Evolutionary conservation across 2,888 invertebrate genomes (phyloP).

Genomic region (Craniophora ligustri): DNA sequence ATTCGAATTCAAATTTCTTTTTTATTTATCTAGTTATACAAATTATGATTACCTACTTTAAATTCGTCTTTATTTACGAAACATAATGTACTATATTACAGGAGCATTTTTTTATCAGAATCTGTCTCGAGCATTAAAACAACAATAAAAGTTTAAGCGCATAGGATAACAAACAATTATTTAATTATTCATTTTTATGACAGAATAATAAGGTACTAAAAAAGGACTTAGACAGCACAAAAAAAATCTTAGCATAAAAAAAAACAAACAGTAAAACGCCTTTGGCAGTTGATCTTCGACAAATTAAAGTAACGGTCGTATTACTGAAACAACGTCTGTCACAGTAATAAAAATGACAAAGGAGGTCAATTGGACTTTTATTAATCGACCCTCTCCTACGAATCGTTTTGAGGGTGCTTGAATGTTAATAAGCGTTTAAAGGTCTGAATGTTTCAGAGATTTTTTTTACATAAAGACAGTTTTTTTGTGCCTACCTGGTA

Average conservation of each 20-base stretch:
- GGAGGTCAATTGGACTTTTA: conserved; percentile 46
- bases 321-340: conserved; percentile 26
- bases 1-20: too few species aligned
- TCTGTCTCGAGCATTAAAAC: too few species aligned
- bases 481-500: too few species aligned
- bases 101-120: too few species aligned
- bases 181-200: too few species aligned
- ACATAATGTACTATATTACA: too few species aligned
- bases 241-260: not conserved
- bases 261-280: conserved; percentile 1
- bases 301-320: conserved; percentile 15
- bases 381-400: conserved; percentile 41
- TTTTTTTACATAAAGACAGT: too few species aligned
- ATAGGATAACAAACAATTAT: too few species aligned
- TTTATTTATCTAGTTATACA: too few species aligned
- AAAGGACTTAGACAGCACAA: not conserved
- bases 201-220: not conserved
- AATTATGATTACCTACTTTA: too few species aligned
- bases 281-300: conserved; percentile 21
- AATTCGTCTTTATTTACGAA: too few species aligned
- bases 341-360: conserved; percentile 47
- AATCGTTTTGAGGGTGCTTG: conserved; percentile 32
- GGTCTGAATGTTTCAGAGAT: conserved; percentile 25
- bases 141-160: too few species aligned
- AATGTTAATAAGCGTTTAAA: conserved; percentile 31